Base-by-base conservation (phyloP, 2,888 invertebrate genomes). In the Tetragonisca angustula region DNA sequence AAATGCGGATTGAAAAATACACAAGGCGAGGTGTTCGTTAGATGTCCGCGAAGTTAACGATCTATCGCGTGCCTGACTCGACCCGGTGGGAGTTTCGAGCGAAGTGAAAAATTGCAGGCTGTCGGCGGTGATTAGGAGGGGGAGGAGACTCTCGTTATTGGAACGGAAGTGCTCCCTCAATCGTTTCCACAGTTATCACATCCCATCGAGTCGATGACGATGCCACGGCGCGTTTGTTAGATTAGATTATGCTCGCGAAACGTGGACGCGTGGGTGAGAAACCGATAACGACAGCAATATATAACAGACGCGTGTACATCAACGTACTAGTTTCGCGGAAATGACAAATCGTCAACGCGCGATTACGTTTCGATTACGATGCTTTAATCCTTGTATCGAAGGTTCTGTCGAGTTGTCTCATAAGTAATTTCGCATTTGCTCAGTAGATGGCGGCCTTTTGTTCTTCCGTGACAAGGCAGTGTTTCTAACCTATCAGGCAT, bases 51-150 rank as follows among this genome's bases (percentile, higher is more conserved):
- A 50, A 73, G n/a, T n/a, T 68, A 68, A 59, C 67, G 27, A 67
- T 56, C 17, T 4, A 50, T 76, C 76, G 76, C 76, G 68, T 76
- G 76, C 32, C 56, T n/a, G 67, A n/a, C 21, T 56, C n/a, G 43
- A 21, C 0, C 0, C 9, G 50, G 21, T 2, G 67, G 76, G 32
- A 13, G 59, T 43, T 49, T 49, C 21, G 56, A 36, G 32, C n/a
- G 49, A 36, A 79, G 76, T 79, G 79, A 79, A 79, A 79, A 79
- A 79, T 79, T 75, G 79, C 27, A 75, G 76, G 75, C 61, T 52
- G 78, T 67, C 67, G 67, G 6, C 67, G 68, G 68, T 61, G 68
- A 76, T 76, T 68, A 76, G 76, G 76, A 32, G 32, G 4, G 32
- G 32, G 32, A 32, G 4, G 75, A 68, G 49, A 68, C 59, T 68